Evolutionary conservation across 1,140 invertebrate genomes (phyloP), one percentile per base, ranked within the genome.

Genomic region (silkworm (Bombyx mori)): DNA sequence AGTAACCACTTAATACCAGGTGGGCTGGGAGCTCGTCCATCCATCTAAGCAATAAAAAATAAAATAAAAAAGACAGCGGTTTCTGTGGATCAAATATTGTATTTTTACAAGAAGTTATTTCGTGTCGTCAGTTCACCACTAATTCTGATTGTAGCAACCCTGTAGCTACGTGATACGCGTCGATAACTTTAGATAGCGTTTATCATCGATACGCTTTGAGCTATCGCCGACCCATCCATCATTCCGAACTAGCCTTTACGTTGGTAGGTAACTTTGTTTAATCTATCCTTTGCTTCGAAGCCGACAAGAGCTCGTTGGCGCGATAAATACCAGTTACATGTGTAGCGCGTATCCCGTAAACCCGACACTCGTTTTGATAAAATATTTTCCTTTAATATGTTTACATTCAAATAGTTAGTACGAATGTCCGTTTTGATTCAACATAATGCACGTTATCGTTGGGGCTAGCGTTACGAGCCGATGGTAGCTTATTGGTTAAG

Each of bases 171-270:
- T 66, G 72, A 77, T 78, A 75, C 59, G 63, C 53, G 61, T 71
- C 72, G 80, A 81, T 79, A 81, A 63, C 52, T 58, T 49, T 42
- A 62, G 80, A 84, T 84, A 84, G 61, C 60, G 54, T 66, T 70
- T 84, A 84, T 84, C 81, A 62, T 9, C 66, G 77, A 78, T 77
- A 76, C 72, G 79, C 82, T 82, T 85, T 85, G 82, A 76, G 72
- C 65, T 67, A 66, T 64, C 71, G 78, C 81, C 82, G 79, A 75
- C 77, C 75, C 75, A 85, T 85, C 82, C 79, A 82, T 85, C 79
- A 85, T 73, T 73, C 68, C 60, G 60, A 71, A 72, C 64, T 75
- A 77, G 75, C 72, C 74, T 78, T 80, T 79, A 66, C 77, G 70
- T 69, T 73, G 50, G 58, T 61, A 64, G 62, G 58, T 64, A 63